A percentile compares a stretch with the other conserved stretches of the same genome.
Evolutionary conservation across 2,113 vertebrate genomes (phyloP).

Genomic region (Pedionomus torquatus): DNA sequence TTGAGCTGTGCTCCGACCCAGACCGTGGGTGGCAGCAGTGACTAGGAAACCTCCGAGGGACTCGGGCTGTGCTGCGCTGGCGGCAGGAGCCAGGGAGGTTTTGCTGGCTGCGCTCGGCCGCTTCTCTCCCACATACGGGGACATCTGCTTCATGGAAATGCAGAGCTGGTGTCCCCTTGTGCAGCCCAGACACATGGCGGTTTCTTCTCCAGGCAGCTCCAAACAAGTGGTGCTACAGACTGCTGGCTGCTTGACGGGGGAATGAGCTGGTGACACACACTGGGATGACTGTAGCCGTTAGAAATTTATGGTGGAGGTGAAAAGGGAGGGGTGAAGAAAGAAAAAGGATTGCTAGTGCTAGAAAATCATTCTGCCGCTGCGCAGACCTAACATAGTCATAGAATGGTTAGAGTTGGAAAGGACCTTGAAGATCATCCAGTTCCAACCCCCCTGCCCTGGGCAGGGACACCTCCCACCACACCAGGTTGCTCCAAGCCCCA

Average conservation of each 20-base stretch:
- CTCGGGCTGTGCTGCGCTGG: rapidly evolving
- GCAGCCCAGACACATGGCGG: neutral
- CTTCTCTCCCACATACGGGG: rapidly evolving
- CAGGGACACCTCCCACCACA: no score
- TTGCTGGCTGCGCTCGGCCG: neutral
- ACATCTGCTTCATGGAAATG: neutral
- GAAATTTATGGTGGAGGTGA: neutral
- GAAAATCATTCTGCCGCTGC: neutral
- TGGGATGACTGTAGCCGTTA: neutral
- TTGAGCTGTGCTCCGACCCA: neutral
- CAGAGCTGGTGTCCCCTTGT: rapidly evolving
- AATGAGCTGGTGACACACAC: neutral
- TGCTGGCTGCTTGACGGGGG: neutral
- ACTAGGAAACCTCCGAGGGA: neutral
- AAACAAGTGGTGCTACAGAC: no score
- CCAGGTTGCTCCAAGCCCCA: no score
- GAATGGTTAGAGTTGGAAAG: no score
- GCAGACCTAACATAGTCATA: no score
- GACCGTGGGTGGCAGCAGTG: neutral
- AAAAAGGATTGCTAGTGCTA: neutral
- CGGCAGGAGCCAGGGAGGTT: neutral
- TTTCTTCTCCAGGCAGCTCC: neutral
- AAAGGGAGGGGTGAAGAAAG: neutral
- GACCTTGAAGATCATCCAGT: no score
- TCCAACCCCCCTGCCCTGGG: no score